A percentile compares a stretch with the other conserved stretches of the same genome.
These are phyloP conservation scores for Nyctibius grandis DNA, from an alignment of 2,797 vertebrate species.

Conservation along the genomic window DNA sequence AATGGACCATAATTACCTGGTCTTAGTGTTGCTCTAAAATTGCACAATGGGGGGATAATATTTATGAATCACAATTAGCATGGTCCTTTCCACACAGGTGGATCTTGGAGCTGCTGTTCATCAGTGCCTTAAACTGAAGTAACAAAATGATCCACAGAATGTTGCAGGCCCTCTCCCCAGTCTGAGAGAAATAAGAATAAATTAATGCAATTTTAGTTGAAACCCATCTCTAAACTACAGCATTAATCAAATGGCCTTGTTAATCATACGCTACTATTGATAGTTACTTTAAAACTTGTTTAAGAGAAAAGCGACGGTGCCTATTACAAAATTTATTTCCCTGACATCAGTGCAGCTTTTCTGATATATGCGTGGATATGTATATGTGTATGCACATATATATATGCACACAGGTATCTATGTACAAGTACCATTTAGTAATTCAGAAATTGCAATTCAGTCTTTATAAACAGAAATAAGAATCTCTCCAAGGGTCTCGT, in stretches of 20 bases:
- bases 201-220: not conserved
- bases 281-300: not conserved
- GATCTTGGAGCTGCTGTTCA: constrained; percentile 13
- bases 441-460: not conserved
- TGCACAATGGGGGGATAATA: constrained; percentile 31
- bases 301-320: not conserved
- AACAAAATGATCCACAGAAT: not conserved
- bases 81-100: not conserved
- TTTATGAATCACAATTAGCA: constrained; percentile 70
- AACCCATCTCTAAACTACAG: not conserved
- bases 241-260: not conserved
- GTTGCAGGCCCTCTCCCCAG: not conserved
- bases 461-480: not conserved
- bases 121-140: not conserved
- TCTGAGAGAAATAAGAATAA: not conserved
- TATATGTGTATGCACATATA: not conserved
- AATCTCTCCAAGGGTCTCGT: not conserved
- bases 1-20: constrained; percentile 63
- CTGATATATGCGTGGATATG: accelerated
- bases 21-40: constrained; percentile 51
- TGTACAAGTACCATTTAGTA: not conserved
- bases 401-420: not conserved
- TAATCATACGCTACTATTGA: not conserved
- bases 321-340: not conserved
- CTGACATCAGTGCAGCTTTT: not conserved